Evolutionary conservation across 2,113 vertebrate species (phyloP).

Genomic region (Corythoichthys intestinalis): DNA sequence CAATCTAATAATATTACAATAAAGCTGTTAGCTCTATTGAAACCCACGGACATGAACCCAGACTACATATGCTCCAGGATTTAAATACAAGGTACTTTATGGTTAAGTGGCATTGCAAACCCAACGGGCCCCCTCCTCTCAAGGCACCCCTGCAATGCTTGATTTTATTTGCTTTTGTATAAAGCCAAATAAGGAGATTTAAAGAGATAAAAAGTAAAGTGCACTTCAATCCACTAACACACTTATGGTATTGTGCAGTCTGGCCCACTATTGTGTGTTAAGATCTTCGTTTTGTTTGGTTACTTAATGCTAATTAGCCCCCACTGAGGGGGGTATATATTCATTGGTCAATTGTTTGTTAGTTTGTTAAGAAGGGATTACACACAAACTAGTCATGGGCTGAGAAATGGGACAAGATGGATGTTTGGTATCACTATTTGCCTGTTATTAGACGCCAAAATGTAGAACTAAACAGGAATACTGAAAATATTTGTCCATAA

Average conservation of each 20-base stretch:
- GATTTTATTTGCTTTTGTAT: slow-evolving; percentile 57
- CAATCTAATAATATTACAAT: slow-evolving; percentile 62
- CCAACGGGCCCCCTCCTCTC: background rate
- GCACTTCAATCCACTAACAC: slow-evolving; percentile 54
- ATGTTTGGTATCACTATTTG: background rate
- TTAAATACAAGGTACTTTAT: slow-evolving; percentile 67
- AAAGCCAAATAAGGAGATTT: slow-evolving; percentile 73
- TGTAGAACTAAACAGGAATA: no score
- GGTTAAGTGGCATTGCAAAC: slow-evolving; percentile 44
- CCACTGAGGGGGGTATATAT: background rate
- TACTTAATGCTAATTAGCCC: slow-evolving; percentile 1
- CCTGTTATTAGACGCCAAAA: no score
- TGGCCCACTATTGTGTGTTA: slow-evolving; percentile 21
- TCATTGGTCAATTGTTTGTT: slow-evolving; percentile 1
- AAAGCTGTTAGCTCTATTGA: slow-evolving; percentile 54
- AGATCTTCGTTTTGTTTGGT: slow-evolving; percentile 10
- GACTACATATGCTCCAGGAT: slow-evolving; percentile 69
- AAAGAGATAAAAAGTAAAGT: slow-evolving; percentile 64
- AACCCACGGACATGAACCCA: slow-evolving; percentile 60
- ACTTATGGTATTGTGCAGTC: slow-evolving; percentile 50
- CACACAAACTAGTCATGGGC: background rate
- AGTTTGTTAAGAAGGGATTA: slow-evolving; percentile 1
- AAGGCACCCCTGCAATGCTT: slow-evolving; percentile 26
- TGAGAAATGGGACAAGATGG: background rate
- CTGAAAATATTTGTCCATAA: no score